Evolutionary conservation across 1,140 invertebrate genomes (phyloP).

Genomic region (Drosophila equinoxialis): DNA sequence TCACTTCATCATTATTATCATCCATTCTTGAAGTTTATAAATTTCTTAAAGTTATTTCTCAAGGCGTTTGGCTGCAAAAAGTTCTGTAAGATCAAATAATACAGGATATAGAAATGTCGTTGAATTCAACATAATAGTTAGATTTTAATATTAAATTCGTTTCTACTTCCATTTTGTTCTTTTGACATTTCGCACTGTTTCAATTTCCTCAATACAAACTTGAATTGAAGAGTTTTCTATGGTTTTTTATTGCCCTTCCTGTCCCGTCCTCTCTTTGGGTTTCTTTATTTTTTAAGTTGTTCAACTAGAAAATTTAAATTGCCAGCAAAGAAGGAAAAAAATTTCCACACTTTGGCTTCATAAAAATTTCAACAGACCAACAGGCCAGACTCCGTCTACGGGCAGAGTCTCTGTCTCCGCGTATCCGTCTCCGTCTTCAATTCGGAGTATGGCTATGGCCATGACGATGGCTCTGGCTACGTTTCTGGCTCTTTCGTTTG

Average conservation of each 20-base stretch:
- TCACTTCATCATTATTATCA: no score
- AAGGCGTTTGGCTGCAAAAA: no score
- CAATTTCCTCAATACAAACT: slow-evolving; percentile 14
- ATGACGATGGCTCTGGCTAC: slow-evolving; percentile 8
- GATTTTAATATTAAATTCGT: slow-evolving; percentile 2
- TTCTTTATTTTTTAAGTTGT: slow-evolving; percentile 17
- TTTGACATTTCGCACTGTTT: slow-evolving; percentile 11
- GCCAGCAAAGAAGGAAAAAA: slow-evolving; percentile 25
- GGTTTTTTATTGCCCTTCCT: not conserved
- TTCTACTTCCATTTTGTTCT: not conserved
- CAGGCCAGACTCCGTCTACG: slow-evolving; percentile 29
- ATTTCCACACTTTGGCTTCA: slow-evolving; percentile 43
- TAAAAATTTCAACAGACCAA: slow-evolving; percentile 71
- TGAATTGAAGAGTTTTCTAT: not conserved
- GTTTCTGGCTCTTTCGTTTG: slow-evolving; percentile 28
- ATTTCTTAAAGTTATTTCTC: no score
- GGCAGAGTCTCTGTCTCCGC: slow-evolving; percentile 3
- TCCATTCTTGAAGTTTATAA: no score
- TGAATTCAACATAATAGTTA: not conserved
- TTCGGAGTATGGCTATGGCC: slow-evolving; percentile 10
- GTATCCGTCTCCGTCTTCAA: slow-evolving; percentile 7
- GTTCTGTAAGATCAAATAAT: no score
- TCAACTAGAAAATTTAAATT: slow-evolving; percentile 21
- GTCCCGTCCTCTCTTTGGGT: not conserved
- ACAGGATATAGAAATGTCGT: not conserved